Evolutionary conservation across 2,113 vertebrate genomes (phyloP).

Genomic region (Amblyopsis rosae): DNA sequence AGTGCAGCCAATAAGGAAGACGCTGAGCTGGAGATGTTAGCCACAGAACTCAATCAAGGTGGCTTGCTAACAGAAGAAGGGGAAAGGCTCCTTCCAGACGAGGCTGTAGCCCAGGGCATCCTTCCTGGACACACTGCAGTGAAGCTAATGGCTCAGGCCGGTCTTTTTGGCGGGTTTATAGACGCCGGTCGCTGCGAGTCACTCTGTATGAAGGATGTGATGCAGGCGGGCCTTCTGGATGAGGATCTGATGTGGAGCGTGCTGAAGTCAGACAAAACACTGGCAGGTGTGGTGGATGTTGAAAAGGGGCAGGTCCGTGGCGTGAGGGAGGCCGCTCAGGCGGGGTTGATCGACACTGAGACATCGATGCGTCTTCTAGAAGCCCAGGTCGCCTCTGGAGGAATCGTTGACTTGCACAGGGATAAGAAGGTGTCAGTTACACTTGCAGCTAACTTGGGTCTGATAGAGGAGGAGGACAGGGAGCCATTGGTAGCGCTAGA

Average conservation of each 20-base stretch:
- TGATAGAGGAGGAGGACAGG: conserved; percentile 79
- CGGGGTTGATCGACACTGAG: conserved; percentile 85
- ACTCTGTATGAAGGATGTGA: conserved; percentile 83
- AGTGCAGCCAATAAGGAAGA: conserved; percentile 45
- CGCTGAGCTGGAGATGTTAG: conserved; percentile 72
- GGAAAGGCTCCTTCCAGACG: conserved; percentile 82
- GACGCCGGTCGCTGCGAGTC: conserved; percentile 78
- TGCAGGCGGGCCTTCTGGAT: conserved; percentile 85
- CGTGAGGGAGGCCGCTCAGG: conserved; percentile 80
- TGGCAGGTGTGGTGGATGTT: conserved; percentile 87
- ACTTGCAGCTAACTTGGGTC: conserved; percentile 87
- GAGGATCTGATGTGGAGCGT: conserved; percentile 87
- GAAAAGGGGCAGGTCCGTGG: conserved; percentile 76
- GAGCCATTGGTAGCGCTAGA: conserved; percentile 83
- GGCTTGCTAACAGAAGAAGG: conserved; percentile 80
- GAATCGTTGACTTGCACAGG: conserved; percentile 87
- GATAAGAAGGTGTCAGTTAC: conserved; percentile 91
- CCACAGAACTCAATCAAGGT: conserved; percentile 78
- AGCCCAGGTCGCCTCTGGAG: conserved; percentile 89
- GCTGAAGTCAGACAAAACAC: conserved; percentile 82
- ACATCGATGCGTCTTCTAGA: conserved; percentile 85
- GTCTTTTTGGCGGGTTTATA: conserved; percentile 89
- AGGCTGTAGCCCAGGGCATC: conserved; percentile 79
- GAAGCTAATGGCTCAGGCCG: conserved; percentile 84
- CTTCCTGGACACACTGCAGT: conserved; percentile 85